Evolutionary conservation across 2,797 vertebrate genomes (phyloP).

Genomic region (Falco novaeseelandiae): DNA sequence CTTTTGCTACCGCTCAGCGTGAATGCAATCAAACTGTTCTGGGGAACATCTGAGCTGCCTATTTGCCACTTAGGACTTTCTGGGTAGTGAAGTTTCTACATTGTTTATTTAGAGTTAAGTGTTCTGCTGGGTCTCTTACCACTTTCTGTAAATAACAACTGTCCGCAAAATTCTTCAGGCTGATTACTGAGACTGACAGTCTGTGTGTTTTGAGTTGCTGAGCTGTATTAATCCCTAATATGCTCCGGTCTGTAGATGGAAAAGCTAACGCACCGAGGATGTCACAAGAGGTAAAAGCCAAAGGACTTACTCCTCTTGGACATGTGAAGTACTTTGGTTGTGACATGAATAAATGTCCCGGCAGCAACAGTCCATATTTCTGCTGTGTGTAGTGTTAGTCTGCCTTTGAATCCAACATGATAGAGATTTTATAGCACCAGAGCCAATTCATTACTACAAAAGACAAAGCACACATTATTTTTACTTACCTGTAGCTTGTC

Average conservation of each 20-base stretch:
- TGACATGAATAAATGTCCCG: slow-evolving; percentile 1
- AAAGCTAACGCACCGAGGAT: neutral
- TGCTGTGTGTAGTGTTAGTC: neutral
- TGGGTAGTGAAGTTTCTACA: slow-evolving; percentile 51
- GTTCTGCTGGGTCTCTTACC: slow-evolving; percentile 41
- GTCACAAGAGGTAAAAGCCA: slow-evolving; percentile 15
- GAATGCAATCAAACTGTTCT: neutral
- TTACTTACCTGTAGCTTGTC: neutral
- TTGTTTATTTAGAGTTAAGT: slow-evolving; percentile 53
- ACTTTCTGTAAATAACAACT: slow-evolving; percentile 58
- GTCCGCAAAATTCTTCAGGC: slow-evolving; percentile 39
- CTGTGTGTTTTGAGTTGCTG: slow-evolving; percentile 49
- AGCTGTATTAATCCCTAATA: slow-evolving; percentile 30
- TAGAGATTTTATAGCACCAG: neutral
- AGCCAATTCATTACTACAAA: neutral
- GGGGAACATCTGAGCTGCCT: neutral
- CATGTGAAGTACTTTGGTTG: neutral
- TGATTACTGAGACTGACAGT: slow-evolving; percentile 44
- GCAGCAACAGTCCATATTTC: neutral
- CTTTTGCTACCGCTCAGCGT: neutral
- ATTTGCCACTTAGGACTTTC: slow-evolving; percentile 39
- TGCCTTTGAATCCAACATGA: neutral
- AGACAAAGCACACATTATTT: neutral
- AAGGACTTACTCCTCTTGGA: neutral
- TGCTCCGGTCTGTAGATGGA: neutral